Conservation (phyloP, 2,888 invertebrate species). For the Sinohyriopsis cumingii region DNA sequence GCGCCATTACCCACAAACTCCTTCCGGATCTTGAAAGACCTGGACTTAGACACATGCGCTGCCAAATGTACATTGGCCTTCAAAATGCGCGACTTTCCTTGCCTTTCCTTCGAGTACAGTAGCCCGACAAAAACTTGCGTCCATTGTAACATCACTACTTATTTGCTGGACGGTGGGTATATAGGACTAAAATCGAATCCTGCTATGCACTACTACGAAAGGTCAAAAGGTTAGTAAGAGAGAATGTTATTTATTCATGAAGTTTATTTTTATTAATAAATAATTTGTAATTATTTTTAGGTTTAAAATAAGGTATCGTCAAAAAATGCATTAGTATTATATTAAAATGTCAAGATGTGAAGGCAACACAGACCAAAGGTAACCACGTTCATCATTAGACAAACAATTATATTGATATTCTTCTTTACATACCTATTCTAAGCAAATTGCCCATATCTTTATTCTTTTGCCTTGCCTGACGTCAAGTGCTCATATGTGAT, state of each 20-base stretch:
- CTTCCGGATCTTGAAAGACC: constrained; percentile 21
- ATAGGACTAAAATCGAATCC: constrained; percentile 30
- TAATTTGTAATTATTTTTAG: too few relatives aligned
- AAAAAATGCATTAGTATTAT: too few relatives aligned
- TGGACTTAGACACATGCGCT: constrained; percentile 23
- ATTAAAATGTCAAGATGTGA: too few relatives aligned
- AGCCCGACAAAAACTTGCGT: constrained; percentile 33
- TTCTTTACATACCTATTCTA: too few relatives aligned
- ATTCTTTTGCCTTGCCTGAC: not conserved
- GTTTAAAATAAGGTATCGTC: too few relatives aligned
- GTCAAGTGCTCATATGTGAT: not conserved
- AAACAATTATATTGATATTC: too few relatives aligned
- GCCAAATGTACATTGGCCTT: not conserved
- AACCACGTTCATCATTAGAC: too few relatives aligned
- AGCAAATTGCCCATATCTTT: not conserved
- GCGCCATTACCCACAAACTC: constrained; percentile 31
- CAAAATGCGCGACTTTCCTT: constrained; percentile 24
- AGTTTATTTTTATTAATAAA: not conserved
- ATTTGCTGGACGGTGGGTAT: constrained; percentile 36
- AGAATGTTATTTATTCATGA: not conserved
- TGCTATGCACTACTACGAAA: constrained; percentile 37
- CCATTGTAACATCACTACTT: constrained; percentile 39
- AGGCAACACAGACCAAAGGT: too few relatives aligned
- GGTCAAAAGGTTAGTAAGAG: constrained; percentile 35
- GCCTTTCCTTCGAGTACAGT: constrained; percentile 41